Conservation (phyloP, 2,888 invertebrate species). For the Hirtodrosophila duncani region DNA sequence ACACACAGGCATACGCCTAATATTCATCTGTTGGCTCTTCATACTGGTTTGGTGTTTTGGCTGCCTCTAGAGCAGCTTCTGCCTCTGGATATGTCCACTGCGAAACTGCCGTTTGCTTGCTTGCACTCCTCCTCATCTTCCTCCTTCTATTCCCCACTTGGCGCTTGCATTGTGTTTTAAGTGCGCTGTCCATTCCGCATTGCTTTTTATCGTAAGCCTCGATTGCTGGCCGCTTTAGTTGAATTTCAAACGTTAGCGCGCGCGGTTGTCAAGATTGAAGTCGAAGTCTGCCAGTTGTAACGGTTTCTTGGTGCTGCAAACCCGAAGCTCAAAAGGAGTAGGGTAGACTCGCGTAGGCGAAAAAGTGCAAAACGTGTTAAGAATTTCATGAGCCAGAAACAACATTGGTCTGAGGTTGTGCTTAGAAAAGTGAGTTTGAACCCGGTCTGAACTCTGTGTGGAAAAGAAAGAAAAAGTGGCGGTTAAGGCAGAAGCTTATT, state of each 20-base stretch:
- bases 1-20: constrained; percentile 15
- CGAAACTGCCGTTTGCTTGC: not conserved
- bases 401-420: no score
- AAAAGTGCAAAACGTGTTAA: constrained; percentile 44
- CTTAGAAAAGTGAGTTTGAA: constrained; percentile 42
- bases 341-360: not conserved
- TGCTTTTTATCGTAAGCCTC: constrained; percentile 58
- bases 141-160: not conserved
- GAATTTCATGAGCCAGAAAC: constrained; percentile 22
- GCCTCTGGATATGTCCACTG: constrained; percentile 44
- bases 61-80: constrained; percentile 61
- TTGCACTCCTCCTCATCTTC: constrained; percentile 7
- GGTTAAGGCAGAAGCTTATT: no score
- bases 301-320: constrained; percentile 28
- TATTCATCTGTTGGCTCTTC: constrained; percentile 34
- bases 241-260: constrained; percentile 71
- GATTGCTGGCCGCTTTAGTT: constrained; percentile 64
- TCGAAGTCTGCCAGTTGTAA: constrained; percentile 18
- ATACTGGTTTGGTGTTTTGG: constrained; percentile 59
- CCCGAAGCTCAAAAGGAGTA: constrained; percentile 3
- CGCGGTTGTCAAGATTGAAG: constrained; percentile 53
- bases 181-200: constrained; percentile 25
- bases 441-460: constrained; percentile 1
- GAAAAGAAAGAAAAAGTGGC: not conserved
- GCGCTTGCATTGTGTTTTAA: constrained; percentile 32